Evolutionary conservation across 2,888 invertebrate genomes (phyloP).

Genomic region (Graphium colonna): DNA sequence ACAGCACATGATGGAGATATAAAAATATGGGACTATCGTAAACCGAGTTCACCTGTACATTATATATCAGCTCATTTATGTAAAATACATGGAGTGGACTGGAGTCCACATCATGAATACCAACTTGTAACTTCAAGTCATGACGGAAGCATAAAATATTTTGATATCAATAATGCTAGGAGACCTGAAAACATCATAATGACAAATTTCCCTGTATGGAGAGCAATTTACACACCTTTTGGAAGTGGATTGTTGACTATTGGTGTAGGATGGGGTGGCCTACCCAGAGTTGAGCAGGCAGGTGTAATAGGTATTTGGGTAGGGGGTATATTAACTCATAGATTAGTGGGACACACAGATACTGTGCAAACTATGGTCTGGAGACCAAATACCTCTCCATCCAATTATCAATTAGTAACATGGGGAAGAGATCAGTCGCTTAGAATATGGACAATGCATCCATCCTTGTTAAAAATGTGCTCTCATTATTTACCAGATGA

Average conservation of each 20-base stretch:
- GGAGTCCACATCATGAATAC: constrained; percentile 93
- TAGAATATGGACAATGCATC: constrained; percentile 94
- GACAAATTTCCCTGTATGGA: constrained; percentile 94
- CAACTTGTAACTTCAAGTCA: constrained; percentile 95
- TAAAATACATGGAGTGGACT: constrained; percentile 96
- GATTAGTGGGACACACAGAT: constrained; percentile 96
- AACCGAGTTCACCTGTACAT: constrained; percentile 91
- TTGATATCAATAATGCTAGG: constrained; percentile 92
- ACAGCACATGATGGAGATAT: constrained; percentile 98
- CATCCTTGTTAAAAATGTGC: constrained; percentile 90
- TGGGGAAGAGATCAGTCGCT: constrained; percentile 97
- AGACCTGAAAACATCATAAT: constrained; percentile 91
- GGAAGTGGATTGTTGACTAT: constrained; percentile 95
- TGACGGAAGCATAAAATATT: constrained; percentile 96
- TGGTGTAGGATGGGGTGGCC: constrained; percentile 92
- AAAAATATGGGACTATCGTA: constrained; percentile 96
- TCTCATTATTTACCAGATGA: constrained; percentile 82
- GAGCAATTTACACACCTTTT: constrained; percentile 95
- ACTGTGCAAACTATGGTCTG: constrained; percentile 97
- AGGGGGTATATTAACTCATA: constrained; percentile 87
- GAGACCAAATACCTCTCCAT: constrained; percentile 85
- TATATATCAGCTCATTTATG: constrained; percentile 95
- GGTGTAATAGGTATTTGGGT: constrained; percentile 78
- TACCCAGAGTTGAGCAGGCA: constrained; percentile 88
- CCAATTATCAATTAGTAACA: constrained; percentile 92